Conservation (phyloP, 2,888 invertebrate species). For the Aleiodes alternator region DNA sequence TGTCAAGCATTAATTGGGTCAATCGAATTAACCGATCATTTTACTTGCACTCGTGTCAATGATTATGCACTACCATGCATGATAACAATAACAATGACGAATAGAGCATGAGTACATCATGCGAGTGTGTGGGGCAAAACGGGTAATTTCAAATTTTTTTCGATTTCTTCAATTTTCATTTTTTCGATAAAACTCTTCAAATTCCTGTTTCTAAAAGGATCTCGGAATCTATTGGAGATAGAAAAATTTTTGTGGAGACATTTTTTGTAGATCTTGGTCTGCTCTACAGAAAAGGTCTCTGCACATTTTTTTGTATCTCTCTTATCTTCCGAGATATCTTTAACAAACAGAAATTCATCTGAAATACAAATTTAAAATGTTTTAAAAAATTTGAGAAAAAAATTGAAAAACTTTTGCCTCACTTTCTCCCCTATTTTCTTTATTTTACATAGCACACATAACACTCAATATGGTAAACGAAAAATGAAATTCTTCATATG, state of each 20-base stretch:
- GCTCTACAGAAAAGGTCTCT: too few species aligned
- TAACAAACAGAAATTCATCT: neutral
- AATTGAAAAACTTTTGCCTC: neutral
- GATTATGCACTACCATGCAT: neutral
- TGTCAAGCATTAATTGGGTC: too few species aligned
- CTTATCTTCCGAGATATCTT: neutral
- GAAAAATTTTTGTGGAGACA: too few species aligned
- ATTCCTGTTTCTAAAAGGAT: neutral
- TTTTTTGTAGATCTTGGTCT: too few species aligned
- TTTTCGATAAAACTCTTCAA: neutral
- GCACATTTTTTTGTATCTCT: neutral
- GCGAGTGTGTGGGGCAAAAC: neutral
- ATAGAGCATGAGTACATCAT: slow-evolving; percentile 6
- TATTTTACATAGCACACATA: neutral
- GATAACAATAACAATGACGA: neutral
- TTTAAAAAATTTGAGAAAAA: neutral
- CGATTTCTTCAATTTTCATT: neutral
- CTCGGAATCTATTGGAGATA: neutral
- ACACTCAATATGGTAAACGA: neutral
- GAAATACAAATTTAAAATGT: too few species aligned
- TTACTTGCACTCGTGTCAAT: neutral
- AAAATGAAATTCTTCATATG: neutral
- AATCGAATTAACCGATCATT: neutral
- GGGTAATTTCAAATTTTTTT: neutral
- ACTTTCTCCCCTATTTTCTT: slow-evolving; percentile 1